phyloP scores from a whole-genome alignment of 2,888 invertebrate species.

The Coelopa pilipes region DNA sequence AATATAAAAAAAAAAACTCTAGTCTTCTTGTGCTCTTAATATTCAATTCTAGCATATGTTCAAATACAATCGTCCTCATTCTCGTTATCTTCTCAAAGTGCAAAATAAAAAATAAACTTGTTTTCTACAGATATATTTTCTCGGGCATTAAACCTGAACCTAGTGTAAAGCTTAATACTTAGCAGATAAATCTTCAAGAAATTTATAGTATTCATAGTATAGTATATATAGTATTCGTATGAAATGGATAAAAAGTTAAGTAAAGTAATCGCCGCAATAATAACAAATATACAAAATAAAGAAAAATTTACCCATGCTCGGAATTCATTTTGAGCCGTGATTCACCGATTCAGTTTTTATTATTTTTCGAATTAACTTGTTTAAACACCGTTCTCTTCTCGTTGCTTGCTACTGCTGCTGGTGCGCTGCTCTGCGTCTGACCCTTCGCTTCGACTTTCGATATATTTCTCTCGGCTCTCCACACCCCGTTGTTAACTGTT shows the following conservation, averaged over 20 bases:
- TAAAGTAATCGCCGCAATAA: slow-evolving; percentile 7
- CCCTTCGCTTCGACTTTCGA: background rate
- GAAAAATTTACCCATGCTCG: slow-evolving; percentile 65
- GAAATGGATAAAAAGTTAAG: slow-evolving; percentile 28
- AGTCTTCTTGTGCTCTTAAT: no score
- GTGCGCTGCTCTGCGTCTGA: slow-evolving; percentile 4
- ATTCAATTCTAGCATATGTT: no score
- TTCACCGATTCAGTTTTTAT: slow-evolving; percentile 38
- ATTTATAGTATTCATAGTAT: background rate
- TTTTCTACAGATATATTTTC: no score
- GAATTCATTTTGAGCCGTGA: slow-evolving; percentile 65
- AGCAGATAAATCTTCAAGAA: no score
- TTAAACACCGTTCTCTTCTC: slow-evolving; percentile 11
- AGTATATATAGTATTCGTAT: slow-evolving; percentile 10
- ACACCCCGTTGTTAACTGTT: slow-evolving; percentile 16
- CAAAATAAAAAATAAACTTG: no score
- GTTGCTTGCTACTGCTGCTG: slow-evolving; percentile 8
- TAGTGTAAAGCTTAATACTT: no score
- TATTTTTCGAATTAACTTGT: slow-evolving; percentile 22
- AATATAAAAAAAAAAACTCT: no score
- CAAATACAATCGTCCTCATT: no score
- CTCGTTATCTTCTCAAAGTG: no score
- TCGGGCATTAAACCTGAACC: no score
- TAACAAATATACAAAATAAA: slow-evolving; percentile 5
- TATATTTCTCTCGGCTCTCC: background rate